These are phyloP conservation scores for Lycophotia porphyrea DNA, from an alignment of 2,888 invertebrate species.

Conservation along the genomic window DNA sequence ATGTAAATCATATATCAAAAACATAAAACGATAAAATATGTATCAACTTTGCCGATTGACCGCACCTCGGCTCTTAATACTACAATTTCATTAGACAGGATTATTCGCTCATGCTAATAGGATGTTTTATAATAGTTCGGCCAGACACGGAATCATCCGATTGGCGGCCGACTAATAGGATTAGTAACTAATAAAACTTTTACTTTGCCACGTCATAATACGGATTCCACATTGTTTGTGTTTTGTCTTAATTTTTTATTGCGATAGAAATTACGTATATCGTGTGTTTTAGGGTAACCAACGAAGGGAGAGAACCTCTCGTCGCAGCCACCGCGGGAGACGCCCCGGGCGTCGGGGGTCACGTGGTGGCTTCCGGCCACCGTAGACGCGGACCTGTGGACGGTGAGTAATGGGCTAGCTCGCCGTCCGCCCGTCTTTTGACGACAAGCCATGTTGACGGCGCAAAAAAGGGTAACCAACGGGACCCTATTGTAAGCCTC, in stretches of 20 bases:
- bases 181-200: conserved; percentile 63
- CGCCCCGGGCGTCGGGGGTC: no score
- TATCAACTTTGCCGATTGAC: conserved; percentile 14
- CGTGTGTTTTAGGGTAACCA: no score
- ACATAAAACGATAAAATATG: conserved; percentile 19
- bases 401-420: no score
- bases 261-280: neutral
- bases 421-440: no score
- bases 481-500: no score
- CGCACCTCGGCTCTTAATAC: conserved; percentile 57
- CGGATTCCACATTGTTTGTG: conserved; percentile 38
- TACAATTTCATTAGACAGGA: conserved; percentile 70
- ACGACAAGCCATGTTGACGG: no score
- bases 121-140: conserved; percentile 68
- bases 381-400: no score
- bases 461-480: no score
- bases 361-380: no score
- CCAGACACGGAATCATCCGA: conserved; percentile 58
- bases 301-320: no score
- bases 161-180: conserved; percentile 65
- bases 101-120: conserved; percentile 69
- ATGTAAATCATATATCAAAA: neutral
- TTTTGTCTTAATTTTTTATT: conserved; percentile 23
- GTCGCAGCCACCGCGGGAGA: no score
- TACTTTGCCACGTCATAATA: conserved; percentile 52